These are phyloP conservation scores for Cyprinella venusta DNA, from an alignment of 2,797 vertebrate genomes.

Conservation along the genomic window DNA sequence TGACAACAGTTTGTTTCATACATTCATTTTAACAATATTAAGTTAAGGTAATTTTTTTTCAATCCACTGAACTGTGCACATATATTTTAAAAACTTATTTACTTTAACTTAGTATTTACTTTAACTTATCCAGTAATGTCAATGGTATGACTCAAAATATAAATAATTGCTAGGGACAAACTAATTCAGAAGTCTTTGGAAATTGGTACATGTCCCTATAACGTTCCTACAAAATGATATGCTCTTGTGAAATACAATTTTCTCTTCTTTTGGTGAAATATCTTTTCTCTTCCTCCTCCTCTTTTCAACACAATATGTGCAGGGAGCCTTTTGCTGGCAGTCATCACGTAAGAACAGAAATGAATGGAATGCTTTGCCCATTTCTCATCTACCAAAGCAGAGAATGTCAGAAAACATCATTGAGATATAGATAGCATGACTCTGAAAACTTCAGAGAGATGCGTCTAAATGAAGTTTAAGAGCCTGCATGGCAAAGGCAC, in stretches of 20 bases:
- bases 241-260: slow-evolving; percentile 45
- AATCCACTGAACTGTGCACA: background rate
- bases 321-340: slow-evolving; percentile 75
- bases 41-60: background rate
- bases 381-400: slow-evolving; percentile 58
- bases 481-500: background rate
- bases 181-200: background rate
- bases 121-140: background rate
- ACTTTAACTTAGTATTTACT: too few species aligned
- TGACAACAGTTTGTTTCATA: background rate
- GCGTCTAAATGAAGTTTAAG: background rate
- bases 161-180: background rate
- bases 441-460: slow-evolving; percentile 43
- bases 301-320: slow-evolving; percentile 76
- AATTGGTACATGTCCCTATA: background rate
- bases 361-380: slow-evolving; percentile 77
- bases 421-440: slow-evolving; percentile 46
- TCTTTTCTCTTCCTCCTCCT: slow-evolving; percentile 62
- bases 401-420: slow-evolving; percentile 45
- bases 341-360: slow-evolving; percentile 72
- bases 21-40: background rate
- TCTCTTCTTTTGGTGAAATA: background rate
- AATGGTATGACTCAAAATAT: background rate
- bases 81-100: too few species aligned
- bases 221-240: background rate